Percentiles rank a stretch among this genome's conserved stretches.
Conservation (phyloP, 2,797 vertebrate genomes). For the Pangasius sanitwongsei region DNA sequence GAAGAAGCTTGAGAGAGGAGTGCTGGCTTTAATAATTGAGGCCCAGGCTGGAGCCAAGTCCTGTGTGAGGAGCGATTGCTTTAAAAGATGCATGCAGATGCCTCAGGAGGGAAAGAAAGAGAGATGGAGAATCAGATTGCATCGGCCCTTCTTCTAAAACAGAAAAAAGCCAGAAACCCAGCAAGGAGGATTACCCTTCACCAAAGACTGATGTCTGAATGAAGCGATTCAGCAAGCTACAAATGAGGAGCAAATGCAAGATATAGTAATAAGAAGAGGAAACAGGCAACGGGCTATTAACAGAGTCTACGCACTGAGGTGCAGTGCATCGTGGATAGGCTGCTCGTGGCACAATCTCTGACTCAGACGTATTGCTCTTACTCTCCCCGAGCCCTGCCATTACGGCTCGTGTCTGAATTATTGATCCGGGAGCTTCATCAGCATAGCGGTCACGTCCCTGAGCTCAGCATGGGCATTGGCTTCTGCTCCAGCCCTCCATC, state of each 20-base stretch:
- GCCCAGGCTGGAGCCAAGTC: slow-evolving; percentile 69
- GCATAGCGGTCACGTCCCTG: slow-evolving; percentile 93
- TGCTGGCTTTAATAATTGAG: slow-evolving; percentile 76
- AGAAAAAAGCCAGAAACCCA: slow-evolving; percentile 27
- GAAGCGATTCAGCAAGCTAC: slow-evolving; percentile 63
- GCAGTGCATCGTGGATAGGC: slow-evolving; percentile 31
- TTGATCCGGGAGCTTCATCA: slow-evolving; percentile 95
- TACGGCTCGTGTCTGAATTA: slow-evolving; percentile 94
- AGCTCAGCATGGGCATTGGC: slow-evolving; percentile 53
- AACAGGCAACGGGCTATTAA: slow-evolving; percentile 30
- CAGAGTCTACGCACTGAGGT: slow-evolving; percentile 8
- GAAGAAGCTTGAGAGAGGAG: slow-evolving; percentile 62
- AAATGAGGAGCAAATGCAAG: slow-evolving; percentile 48
- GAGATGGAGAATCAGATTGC: slow-evolving; percentile 37
- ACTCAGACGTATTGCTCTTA: slow-evolving; percentile 87
- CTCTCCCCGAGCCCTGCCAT: slow-evolving; percentile 81
- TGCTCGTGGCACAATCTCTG: slow-evolving; percentile 75
- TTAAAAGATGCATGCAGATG: slow-evolving; percentile 79
- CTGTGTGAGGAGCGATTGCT: slow-evolving; percentile 68
- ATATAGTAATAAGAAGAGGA: slow-evolving; percentile 28
- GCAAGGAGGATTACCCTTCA: slow-evolving; percentile 32
- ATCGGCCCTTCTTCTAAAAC: slow-evolving; percentile 25
- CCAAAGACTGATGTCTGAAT: slow-evolving; percentile 59
- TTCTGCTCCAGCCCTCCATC: slow-evolving; percentile 83
- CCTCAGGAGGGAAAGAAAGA: slow-evolving; percentile 65